These are phyloP conservation scores for Orchestes rusci DNA, from an alignment of 2,888 invertebrate species.

Conservation along the genomic window DNA sequence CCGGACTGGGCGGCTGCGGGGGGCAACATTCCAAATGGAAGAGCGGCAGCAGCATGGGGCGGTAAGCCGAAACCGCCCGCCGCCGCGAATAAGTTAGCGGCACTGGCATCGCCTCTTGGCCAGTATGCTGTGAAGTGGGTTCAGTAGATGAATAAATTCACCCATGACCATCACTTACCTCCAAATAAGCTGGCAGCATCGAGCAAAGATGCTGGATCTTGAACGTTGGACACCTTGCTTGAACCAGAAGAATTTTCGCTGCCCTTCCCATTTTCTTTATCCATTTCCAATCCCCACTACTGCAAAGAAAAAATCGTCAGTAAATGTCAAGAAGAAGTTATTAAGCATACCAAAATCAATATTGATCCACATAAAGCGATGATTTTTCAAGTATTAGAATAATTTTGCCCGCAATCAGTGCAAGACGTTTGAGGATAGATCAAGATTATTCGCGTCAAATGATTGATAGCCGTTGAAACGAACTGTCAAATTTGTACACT, in stretches of 20 bases:
- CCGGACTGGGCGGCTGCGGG: slow-evolving; percentile 35
- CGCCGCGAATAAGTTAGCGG: slow-evolving; percentile 45
- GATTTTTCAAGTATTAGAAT: too few species aligned
- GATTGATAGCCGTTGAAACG: too few species aligned
- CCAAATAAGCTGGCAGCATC: slow-evolving; percentile 60
- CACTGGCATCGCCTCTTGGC: slow-evolving; percentile 57
- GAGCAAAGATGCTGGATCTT: slow-evolving; percentile 62
- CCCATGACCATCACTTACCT: slow-evolving; percentile 34
- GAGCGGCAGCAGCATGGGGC: slow-evolving; percentile 37
- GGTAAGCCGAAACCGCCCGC: slow-evolving; percentile 43
- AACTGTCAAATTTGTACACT: too few species aligned
- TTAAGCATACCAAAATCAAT: too few species aligned
- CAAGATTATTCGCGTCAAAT: too few species aligned
- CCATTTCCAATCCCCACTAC: slow-evolving; percentile 52
- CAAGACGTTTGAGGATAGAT: too few species aligned
- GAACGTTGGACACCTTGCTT: slow-evolving; percentile 43
- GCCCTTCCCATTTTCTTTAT: slow-evolving; percentile 72
- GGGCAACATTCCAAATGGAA: slow-evolving; percentile 42
- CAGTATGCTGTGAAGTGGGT: slow-evolving; percentile 59
- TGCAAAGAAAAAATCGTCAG: slow-evolving; percentile 21
- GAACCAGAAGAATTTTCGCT: slow-evolving; percentile 52
- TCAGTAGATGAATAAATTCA: background rate
- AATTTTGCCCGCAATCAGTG: too few species aligned
- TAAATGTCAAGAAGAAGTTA: background rate
- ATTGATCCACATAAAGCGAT: too few species aligned